Conservation (phyloP, 2,113 vertebrate species). For the Xenus cinereus region DNA sequence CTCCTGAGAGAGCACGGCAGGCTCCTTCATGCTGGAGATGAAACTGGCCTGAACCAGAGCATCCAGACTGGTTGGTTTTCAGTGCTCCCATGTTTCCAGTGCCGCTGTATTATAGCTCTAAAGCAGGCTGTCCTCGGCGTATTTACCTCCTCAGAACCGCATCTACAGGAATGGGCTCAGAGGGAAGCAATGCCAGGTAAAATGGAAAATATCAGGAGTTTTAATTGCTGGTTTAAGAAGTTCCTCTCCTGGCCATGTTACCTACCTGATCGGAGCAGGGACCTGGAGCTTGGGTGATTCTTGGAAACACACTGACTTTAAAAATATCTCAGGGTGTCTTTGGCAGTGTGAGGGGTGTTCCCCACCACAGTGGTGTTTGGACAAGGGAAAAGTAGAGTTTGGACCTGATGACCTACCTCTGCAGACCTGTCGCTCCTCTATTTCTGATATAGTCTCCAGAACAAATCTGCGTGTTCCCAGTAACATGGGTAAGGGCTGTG, state of each 20-base stretch:
- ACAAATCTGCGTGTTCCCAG: rapidly evolving
- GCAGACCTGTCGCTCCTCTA: not conserved
- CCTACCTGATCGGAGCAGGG: not conserved
- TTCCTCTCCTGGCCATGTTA: not conserved
- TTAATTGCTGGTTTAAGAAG: not conserved
- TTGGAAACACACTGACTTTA: not conserved
- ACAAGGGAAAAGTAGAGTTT: not conserved
- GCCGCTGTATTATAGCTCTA: too few species aligned
- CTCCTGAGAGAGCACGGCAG: not conserved
- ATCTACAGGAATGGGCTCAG: not conserved
- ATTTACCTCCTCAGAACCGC: not conserved
- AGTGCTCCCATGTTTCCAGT: not conserved
- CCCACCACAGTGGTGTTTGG: not conserved
- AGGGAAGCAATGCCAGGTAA: not conserved
- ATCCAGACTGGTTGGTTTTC: not conserved
- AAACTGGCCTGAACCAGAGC: not conserved
- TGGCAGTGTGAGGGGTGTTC: not conserved
- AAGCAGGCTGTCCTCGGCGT: rapidly evolving
- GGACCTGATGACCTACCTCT: not conserved
- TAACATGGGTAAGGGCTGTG: not conserved
- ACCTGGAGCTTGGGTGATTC: not conserved
- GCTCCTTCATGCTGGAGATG: not conserved
- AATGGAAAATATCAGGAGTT: not conserved
- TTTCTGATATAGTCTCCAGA: not conserved
- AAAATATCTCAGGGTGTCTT: rapidly evolving